Conservation (phyloP, 2,888 invertebrate genomes). For the Leptothorax acervorum region DNA sequence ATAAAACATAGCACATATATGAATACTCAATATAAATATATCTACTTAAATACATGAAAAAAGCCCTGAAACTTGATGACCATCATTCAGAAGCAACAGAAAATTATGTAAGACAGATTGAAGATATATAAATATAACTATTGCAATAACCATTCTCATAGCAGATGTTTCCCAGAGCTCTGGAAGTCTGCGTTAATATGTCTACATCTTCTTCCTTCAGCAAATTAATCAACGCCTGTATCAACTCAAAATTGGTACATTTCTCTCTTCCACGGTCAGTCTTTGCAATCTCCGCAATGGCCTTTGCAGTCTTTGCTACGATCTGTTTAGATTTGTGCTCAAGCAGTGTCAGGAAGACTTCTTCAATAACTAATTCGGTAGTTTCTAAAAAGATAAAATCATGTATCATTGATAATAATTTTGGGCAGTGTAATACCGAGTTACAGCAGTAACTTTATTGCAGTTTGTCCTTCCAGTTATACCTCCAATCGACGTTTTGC, state of each 20-base stretch:
- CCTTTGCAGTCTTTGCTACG: conserved; percentile 87
- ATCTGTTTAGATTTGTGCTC: conserved; percentile 76
- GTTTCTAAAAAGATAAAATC: conserved; percentile 65
- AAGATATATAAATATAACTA: conserved; percentile 25
- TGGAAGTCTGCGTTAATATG: conserved; percentile 91
- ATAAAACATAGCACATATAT: background rate
- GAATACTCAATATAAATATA: background rate
- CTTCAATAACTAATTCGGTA: conserved; percentile 74
- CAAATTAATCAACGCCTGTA: conserved; percentile 87
- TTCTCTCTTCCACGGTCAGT: conserved; percentile 91
- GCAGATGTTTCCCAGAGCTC: conserved; percentile 95
- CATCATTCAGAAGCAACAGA: conserved; percentile 37
- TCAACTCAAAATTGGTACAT: conserved; percentile 89
- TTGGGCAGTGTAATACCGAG: background rate
- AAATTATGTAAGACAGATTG: background rate
- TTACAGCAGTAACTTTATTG: background rate
- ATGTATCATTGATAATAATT: background rate
- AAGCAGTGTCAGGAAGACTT: conserved; percentile 78
- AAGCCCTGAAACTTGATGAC: conserved; percentile 36
- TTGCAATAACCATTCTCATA: conserved; percentile 91
- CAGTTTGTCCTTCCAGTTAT: background rate
- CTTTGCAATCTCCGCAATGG: conserved; percentile 94
- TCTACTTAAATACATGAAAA: background rate
- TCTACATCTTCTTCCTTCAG: conserved; percentile 86
- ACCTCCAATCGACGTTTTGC: conserved; percentile 77